phyloP scores from a whole-genome alignment of 2,113 vertebrate species.

The Leucoraja erinaceus region DNA sequence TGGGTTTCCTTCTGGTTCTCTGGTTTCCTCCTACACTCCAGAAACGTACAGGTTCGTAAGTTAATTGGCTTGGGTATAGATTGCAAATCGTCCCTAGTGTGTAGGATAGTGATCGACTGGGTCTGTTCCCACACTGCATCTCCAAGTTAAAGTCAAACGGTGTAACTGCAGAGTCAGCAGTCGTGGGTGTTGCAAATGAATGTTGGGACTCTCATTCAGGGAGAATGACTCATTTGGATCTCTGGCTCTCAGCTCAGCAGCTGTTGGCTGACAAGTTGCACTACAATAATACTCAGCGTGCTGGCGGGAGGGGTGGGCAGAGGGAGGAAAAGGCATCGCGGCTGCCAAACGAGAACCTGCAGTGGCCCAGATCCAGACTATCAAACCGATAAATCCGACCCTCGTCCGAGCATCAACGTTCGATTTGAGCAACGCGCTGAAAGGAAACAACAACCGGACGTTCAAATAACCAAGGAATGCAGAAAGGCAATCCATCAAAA shows the following conservation, averaged over 20 bases:
- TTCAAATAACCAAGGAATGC: background rate
- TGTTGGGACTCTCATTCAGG: background rate
- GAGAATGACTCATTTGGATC: background rate
- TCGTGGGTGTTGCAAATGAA: background rate
- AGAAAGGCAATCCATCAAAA: background rate
- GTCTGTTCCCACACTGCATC: too few relatives aligned
- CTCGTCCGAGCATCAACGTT: background rate
- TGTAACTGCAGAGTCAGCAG: background rate
- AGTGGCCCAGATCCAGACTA: too few relatives aligned
- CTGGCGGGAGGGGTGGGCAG: too few relatives aligned
- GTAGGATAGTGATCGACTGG: too few relatives aligned
- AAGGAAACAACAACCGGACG: background rate
- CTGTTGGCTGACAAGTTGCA: background rate
- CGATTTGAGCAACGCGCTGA: background rate
- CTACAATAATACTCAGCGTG: background rate
- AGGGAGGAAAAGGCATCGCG: too few relatives aligned
- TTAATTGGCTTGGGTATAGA: too few relatives aligned
- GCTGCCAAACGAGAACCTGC: background rate
- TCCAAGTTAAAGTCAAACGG: too few relatives aligned
- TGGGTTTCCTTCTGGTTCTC: too few relatives aligned
- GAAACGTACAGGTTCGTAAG: too few relatives aligned
- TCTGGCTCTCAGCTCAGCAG: background rate
- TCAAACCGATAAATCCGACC: background rate
- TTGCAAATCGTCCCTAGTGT: too few relatives aligned
- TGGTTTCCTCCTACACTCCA: too few relatives aligned